Conservation (phyloP, 23 tunicate genomes). For the Trididemnum clinides region DNA sequence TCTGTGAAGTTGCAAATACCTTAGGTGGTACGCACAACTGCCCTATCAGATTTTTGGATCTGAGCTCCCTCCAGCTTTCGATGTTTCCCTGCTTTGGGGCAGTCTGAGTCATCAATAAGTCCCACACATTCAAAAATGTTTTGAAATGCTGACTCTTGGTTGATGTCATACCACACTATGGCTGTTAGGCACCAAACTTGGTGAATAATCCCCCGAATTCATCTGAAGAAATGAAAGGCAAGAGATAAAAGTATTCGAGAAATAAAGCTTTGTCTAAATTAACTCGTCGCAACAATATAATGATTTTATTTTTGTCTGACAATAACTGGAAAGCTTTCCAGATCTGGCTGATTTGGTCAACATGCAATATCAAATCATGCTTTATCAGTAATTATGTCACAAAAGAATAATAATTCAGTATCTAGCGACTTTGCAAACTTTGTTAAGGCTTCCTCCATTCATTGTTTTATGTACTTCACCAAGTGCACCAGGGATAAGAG, state of each 20-base stretch:
- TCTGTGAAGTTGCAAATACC: neutral
- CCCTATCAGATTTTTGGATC: neutral
- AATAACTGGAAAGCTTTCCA: too few relatives aligned
- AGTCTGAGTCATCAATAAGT: neutral
- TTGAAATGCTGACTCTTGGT: neutral
- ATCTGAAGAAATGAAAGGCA: neutral
- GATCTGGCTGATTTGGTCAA: too few relatives aligned
- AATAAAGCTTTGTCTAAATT: too few relatives aligned
- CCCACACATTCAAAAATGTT: neutral
- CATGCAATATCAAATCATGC: too few relatives aligned
- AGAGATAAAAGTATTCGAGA: neutral
- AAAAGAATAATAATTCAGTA: too few relatives aligned
- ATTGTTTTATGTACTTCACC: neutral
- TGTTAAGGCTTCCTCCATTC: neutral
- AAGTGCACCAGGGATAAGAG: neutral
- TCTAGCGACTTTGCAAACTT: neutral
- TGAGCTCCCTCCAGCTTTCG: neutral
- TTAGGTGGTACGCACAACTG: neutral
- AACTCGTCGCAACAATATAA: too few relatives aligned
- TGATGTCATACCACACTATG: neutral
- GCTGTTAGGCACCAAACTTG: neutral
- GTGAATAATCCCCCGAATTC: neutral
- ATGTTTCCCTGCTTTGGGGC: neutral
- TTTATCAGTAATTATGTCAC: too few relatives aligned
- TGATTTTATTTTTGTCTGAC: too few relatives aligned